phyloP scores from a whole-genome alignment of 2,888 invertebrate species.

The Spodoptera exigua region DNA sequence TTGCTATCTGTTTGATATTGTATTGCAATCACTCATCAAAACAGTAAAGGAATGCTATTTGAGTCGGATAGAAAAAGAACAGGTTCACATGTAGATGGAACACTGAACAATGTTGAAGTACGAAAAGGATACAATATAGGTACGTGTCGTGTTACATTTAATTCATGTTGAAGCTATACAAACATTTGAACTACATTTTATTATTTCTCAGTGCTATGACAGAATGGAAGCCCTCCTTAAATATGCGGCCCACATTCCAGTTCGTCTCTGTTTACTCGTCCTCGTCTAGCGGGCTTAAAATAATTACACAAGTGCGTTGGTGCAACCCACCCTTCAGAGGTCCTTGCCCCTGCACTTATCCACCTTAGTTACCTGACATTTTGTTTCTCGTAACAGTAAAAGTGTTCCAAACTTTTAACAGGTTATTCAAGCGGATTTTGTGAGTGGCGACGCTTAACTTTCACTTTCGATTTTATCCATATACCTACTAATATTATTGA shows the following conservation, averaged over 20 bases:
- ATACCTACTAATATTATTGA: conserved; percentile 41
- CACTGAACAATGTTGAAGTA: conserved; percentile 23
- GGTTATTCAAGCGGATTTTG: conserved; percentile 69
- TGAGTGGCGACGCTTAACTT: conserved; percentile 66
- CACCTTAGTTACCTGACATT: conserved; percentile 66
- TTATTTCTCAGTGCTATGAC: conserved; percentile 31
- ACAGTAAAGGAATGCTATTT: conserved; percentile 28
- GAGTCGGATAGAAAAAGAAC: conserved; percentile 25
- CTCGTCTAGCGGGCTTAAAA: conserved; percentile 83
- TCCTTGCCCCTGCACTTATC: conserved; percentile 68
- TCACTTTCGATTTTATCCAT: conserved; percentile 72
- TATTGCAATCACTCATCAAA: conserved; percentile 6
- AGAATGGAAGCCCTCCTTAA: conserved; percentile 60
- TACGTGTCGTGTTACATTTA: conserved; percentile 43
- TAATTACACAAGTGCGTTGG: conserved; percentile 86
- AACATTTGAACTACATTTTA: conserved; percentile 29
- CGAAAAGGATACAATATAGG: conserved; percentile 37
- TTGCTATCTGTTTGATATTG: neutral
- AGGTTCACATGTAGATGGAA: conserved; percentile 23
- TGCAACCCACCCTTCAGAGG: conserved; percentile 72
- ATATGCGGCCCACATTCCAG: conserved; percentile 79
- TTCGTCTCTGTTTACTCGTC: conserved; percentile 76
- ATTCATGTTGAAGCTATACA: conserved; percentile 30
- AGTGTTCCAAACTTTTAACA: conserved; percentile 71
- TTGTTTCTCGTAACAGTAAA: conserved; percentile 66